Conservation (phyloP, 1,140 invertebrate species). For the Cheumatopsyche charites region DNA sequence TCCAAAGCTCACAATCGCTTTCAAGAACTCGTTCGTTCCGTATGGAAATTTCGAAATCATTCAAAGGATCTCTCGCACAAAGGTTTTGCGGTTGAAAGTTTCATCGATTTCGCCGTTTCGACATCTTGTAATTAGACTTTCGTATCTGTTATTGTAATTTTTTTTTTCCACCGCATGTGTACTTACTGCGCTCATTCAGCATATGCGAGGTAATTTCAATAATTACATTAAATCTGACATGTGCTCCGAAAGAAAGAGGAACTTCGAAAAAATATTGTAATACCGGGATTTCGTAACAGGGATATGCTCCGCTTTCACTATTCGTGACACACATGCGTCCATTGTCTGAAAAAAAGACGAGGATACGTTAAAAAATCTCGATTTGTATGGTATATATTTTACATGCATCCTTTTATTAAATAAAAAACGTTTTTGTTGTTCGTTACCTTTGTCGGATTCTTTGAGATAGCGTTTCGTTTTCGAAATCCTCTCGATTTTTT, state of each 20-base stretch:
- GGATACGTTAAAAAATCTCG: no score
- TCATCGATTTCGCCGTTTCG: not conserved
- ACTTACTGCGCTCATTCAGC: not conserved
- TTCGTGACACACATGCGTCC: not conserved
- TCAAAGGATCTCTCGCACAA: no score
- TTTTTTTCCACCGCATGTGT: not conserved
- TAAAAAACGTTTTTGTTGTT: slow-evolving; percentile 10
- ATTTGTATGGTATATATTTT: no score
- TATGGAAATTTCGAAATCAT: no score
- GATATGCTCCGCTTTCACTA: slow-evolving; percentile 11
- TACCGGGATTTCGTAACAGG: not conserved
- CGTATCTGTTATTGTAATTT: not conserved
- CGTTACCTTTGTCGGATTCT: not conserved
- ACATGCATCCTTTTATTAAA: not conserved
- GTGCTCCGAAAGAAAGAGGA: not conserved
- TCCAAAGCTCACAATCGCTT: no score
- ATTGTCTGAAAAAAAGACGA: not conserved
- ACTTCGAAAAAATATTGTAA: not conserved
- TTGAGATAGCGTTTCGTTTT: slow-evolving; percentile 9
- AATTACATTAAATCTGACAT: slow-evolving; percentile 8
- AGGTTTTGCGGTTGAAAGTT: slow-evolving; percentile 14
- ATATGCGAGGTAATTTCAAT: slow-evolving; percentile 7
- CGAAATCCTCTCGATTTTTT: not conserved
- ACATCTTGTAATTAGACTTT: slow-evolving; percentile 3
- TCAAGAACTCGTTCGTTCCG: no score